Conservation (phyloP, 2,113 vertebrate species). For the Phalacrocorax pelagicus region DNA sequence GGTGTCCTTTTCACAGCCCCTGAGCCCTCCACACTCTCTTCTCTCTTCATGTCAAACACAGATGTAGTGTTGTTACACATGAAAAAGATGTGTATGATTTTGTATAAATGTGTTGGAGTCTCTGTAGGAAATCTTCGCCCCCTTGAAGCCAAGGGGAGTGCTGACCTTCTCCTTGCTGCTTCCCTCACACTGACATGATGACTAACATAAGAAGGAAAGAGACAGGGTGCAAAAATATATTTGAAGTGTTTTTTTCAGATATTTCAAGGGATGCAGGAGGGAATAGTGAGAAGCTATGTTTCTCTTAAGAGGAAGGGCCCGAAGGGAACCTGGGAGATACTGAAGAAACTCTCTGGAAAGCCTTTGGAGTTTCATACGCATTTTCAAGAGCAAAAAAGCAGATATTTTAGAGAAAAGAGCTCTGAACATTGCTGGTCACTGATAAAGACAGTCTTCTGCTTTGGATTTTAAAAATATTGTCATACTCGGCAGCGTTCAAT, state of each 20-base stretch:
- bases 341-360: neutral
- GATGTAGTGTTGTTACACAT: neutral
- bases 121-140: neutral
- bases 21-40: neutral
- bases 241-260: neutral
- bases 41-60: neutral
- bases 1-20: neutral
- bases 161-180: neutral
- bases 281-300: neutral
- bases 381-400: neutral
- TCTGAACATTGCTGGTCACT: neutral
- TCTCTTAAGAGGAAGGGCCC: neutral
- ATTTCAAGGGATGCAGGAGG: neutral
- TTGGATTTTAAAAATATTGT: conserved; percentile 3
- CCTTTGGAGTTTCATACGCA: neutral
- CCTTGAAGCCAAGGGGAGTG: neutral
- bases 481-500: neutral
- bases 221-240: neutral
- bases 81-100: neutral
- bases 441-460: neutral
- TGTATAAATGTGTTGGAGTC: accelerated
- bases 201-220: neutral
- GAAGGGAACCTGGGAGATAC: neutral
- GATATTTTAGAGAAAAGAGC: neutral
- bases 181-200: accelerated